phyloP scores from a whole-genome alignment of 2,797 vertebrate species.

The Sciaenops ocellatus region DNA sequence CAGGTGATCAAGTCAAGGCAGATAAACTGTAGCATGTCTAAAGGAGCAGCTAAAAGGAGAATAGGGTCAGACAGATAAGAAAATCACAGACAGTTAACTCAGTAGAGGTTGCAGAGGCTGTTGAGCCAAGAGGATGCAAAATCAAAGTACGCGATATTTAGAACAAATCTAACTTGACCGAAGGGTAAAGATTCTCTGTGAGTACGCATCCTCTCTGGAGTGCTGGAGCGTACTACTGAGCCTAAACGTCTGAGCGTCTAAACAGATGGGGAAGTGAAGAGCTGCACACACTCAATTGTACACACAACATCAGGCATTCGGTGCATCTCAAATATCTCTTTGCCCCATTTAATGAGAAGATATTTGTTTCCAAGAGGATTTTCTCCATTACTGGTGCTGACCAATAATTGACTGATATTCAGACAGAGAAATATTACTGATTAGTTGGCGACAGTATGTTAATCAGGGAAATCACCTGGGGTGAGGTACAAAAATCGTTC shows the following conservation, averaged over 20 bases:
- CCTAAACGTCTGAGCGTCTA: no score
- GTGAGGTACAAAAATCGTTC: constrained; percentile 22
- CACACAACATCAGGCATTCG: constrained; percentile 32
- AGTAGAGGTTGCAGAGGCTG: not conserved
- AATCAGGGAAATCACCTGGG: constrained; percentile 43
- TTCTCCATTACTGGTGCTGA: not conserved
- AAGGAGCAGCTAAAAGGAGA: constrained; percentile 26
- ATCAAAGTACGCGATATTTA: constrained; percentile 17
- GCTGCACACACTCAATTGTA: constrained; percentile 25
- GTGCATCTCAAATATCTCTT: constrained; percentile 24
- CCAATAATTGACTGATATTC: constrained; percentile 43
- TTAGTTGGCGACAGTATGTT: constrained; percentile 42
- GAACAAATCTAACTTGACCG: constrained; percentile 22
- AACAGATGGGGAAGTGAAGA: constrained; percentile 40
- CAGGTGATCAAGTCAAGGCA: not conserved
- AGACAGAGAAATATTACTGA: constrained; percentile 46
- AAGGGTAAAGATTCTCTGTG: constrained; percentile 17
- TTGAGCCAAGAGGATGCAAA: constrained; percentile 10
- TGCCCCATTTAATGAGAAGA: constrained; percentile 25
- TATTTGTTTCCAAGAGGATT: constrained; percentile 30
- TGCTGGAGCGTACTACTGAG: constrained; percentile 19
- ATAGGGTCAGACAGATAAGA: constrained; percentile 32
- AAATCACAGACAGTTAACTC: constrained; percentile 4
- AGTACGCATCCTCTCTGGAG: constrained; percentile 10
- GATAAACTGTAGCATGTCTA: constrained; percentile 36